Percentiles rank a stretch among this genome's conserved stretches.
These are phyloP conservation scores for Colius striatus DNA, from an alignment of 2,113 vertebrate genomes.

Conservation along the genomic window DNA sequence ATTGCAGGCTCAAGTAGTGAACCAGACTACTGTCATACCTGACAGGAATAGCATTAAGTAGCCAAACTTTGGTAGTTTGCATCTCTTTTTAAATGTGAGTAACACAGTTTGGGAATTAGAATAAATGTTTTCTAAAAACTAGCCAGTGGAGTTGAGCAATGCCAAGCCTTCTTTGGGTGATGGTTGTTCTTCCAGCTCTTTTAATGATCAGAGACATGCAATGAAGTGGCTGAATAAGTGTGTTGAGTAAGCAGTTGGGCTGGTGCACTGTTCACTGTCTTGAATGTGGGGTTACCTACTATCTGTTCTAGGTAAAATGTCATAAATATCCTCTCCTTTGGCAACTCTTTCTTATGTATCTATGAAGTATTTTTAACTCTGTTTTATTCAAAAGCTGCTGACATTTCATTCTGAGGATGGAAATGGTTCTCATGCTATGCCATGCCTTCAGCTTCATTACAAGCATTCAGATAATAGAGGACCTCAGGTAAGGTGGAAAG, in stretches of 20 bases:
- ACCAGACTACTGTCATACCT: neutral
- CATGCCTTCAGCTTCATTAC: conserved; percentile 93
- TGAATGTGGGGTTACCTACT: neutral
- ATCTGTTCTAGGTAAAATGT: neutral
- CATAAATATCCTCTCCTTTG: neutral
- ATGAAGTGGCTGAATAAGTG: neutral
- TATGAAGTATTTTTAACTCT: neutral
- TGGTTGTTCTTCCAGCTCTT: neutral
- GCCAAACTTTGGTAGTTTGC: neutral
- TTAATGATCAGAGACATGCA: neutral
- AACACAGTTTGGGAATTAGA: neutral
- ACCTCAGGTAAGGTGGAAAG: conserved; percentile 85
- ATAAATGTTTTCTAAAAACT: neutral
- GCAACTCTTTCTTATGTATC: neutral
- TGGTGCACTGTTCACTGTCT: neutral
- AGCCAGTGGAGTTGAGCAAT: neutral
- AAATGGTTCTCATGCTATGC: conserved; percentile 64
- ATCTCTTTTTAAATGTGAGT: neutral
- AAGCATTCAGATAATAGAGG: conserved; percentile 92
- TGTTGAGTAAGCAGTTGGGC: neutral
- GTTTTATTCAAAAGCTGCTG: conserved; percentile 83
- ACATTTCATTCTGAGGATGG: conserved; percentile 82
- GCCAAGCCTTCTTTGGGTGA: neutral
- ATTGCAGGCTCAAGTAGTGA: neutral
- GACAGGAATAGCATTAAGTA: neutral